Evolutionary conservation across 2,113 vertebrate genomes (phyloP).

Genomic region (Pterocles burchelli): DNA sequence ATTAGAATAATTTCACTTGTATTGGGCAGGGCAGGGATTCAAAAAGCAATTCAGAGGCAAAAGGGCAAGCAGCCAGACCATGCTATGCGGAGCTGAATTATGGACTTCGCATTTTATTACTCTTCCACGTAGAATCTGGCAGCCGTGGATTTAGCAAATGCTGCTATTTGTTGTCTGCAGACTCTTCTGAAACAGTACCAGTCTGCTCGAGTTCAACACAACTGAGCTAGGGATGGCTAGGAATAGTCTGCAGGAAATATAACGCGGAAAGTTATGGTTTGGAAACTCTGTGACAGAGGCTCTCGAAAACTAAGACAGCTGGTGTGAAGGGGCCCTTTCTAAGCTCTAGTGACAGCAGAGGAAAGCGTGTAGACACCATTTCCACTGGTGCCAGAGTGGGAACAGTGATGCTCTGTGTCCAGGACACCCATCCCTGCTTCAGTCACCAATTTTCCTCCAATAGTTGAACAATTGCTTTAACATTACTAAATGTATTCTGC

Average conservation of each 20-base stretch:
- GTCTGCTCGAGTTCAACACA: neutral
- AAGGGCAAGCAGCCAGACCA: conserved; percentile 15
- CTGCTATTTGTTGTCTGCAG: neutral
- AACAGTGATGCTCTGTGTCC: neutral
- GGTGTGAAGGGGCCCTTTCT: neutral
- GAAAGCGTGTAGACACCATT: neutral
- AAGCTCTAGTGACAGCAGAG: accelerated
- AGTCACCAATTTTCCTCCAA: accelerated
- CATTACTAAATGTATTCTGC: neutral
- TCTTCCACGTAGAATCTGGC: neutral
- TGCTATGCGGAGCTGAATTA: neutral
- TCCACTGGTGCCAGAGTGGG: neutral
- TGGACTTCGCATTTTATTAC: neutral
- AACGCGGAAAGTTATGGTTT: neutral
- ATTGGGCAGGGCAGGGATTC: conserved; percentile 15
- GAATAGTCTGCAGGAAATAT: neutral
- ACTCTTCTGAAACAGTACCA: neutral
- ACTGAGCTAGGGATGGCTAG: neutral
- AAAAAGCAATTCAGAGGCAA: conserved; percentile 27
- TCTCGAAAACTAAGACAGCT: neutral
- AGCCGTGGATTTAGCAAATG: neutral
- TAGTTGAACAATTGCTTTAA: neutral
- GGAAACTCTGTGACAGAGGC: neutral
- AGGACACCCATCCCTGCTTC: neutral
- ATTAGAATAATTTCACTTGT: conserved; percentile 31